Percentiles rank a stretch among this genome's conserved stretches.
These are phyloP conservation scores for Lycocerus yunnanus DNA, from an alignment of 2,888 invertebrate genomes.

Conservation along the genomic window DNA sequence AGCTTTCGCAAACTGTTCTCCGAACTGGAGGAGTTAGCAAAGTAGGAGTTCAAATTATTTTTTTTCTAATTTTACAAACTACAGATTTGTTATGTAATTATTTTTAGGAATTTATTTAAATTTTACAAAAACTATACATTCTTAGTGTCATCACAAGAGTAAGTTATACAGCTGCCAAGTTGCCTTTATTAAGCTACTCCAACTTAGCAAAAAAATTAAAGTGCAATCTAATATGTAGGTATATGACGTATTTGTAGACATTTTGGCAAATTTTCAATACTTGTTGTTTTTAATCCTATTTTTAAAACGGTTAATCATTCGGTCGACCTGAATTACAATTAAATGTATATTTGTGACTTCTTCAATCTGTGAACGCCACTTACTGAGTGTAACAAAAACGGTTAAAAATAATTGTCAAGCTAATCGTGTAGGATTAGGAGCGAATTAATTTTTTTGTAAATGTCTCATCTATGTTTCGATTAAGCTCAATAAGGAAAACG, in stretches of 20 bases:
- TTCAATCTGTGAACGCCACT: not conserved
- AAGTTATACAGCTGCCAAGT: not conserved
- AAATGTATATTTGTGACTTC: not conserved
- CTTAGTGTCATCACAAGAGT: not conserved
- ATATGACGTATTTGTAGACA: not conserved
- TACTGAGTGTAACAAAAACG: not conserved
- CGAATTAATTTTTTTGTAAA: not conserved
- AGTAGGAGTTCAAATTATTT: too few species aligned
- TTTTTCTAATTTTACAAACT: too few species aligned
- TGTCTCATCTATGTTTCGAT: not conserved
- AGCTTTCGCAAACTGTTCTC: too few species aligned
- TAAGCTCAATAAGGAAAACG: not conserved
- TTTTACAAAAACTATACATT: not conserved
- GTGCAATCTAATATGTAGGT: not conserved
- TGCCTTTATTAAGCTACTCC: not conserved
- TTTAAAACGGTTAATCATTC: not conserved
- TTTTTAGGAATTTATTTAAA: not conserved
- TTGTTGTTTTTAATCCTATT: slow-evolving; percentile 1
- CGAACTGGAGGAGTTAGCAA: not conserved
- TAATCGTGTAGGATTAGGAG: too few species aligned
- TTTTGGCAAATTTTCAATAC: not conserved
- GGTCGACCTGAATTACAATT: not conserved
- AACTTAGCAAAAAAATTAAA: not conserved
- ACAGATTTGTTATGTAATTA: not conserved
- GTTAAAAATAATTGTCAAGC: not conserved